Base-by-base conservation (phyloP, 37 sponge, comb jelly and placozoan genomes). In the Chondrosia reniformis region DNA sequence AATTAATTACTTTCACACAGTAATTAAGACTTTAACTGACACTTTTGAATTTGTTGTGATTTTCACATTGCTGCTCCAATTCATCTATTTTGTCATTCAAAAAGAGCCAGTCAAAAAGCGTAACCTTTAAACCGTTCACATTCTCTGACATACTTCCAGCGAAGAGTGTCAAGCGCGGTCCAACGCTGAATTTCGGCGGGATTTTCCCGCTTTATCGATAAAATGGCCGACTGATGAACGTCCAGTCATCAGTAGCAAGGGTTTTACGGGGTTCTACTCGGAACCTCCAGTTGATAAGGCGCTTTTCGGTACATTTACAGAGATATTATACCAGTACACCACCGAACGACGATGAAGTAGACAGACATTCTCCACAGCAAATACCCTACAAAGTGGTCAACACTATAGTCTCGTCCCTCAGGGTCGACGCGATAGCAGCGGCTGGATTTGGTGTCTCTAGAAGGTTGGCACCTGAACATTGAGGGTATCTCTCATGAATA, bases 371-470 rank as follows among this genome's bases (percentile, higher is more conserved):
- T n/a, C n/a, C n/a, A n/a, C n/a, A n/a, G n/a, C n/a, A n/a, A n/a
- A n/a, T n/a, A n/a, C 58, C n/a, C 58, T 56, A 78, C 59, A 89
- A 89, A 73, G 76, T 71, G 45, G 55, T 90, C 27, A 36, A 62
- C n/a, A 30, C 33, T 0, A 49, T 54, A 6, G 76, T 79, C 7
- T 82, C 80, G 4, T 90, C 90, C 19, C 66, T 90, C 27, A 41
- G 90, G 22, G 39, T 79, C 24, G 90, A 90, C 46, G 21, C 77
- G 27, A 46, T 90, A 15, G 86, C 90, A 19, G 81, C 90, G 28
- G 83, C 79, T n/a, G 90, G 90, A 38, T 58, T 90, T 71, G 64
- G 58, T 25, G 63, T 90, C 3, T 85, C 90, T 1, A 85, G 86
- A 79, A 81, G 64, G 90, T 90, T n/a, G n/a, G n/a, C n/a, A n/a